These are phyloP conservation scores for Aphelenchoides fujianensis DNA, from an alignment of 1,140 invertebrate genomes.

Conservation along the genomic window DNA sequence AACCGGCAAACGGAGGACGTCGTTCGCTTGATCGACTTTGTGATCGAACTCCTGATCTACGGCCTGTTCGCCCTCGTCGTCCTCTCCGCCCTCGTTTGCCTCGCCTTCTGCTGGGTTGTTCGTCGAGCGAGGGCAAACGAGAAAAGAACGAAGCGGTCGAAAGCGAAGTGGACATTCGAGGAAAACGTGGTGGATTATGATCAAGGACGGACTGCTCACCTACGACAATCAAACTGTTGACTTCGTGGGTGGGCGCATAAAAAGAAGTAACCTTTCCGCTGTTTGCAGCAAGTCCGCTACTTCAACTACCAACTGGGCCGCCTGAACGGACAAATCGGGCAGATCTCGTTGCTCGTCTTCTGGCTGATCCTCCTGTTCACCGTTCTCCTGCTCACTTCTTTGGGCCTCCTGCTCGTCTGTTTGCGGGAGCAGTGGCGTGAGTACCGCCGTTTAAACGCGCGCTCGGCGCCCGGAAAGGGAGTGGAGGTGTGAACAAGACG, in stretches of 20 bases:
- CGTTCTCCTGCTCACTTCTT: slow-evolving; percentile 14
- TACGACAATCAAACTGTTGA: slow-evolving; percentile 2
- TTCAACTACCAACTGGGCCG: slow-evolving; percentile 21
- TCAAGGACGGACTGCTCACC: not conserved
- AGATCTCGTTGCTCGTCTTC: slow-evolving; percentile 4
- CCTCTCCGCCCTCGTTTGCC: not conserved
- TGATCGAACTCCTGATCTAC: not conserved
- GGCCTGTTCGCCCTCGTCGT: not conserved
- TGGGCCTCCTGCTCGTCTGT: not conserved
- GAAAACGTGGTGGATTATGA: no score
- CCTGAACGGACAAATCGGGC: not conserved
- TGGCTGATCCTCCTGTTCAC: not conserved
- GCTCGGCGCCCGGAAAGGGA: no score
- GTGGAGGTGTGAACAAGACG: no score
- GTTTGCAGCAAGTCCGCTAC: slow-evolving; percentile 15
- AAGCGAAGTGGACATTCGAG: not conserved
- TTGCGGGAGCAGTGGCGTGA: slow-evolving; percentile 12
- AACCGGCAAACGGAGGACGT: not conserved
- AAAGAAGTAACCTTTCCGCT: no score
- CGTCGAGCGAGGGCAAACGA: not conserved
- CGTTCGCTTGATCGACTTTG: not conserved
- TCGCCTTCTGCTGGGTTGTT: not conserved
- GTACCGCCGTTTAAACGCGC: not conserved
- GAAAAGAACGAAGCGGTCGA: slow-evolving; percentile 2
- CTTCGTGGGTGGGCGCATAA: not conserved